Percentiles rank a stretch among this genome's conserved stretches.
Evolutionary conservation across 30 jellyfish, hydroid and myxozoan species (phyloP).

Genomic region (Turritopsis rubra): DNA sequence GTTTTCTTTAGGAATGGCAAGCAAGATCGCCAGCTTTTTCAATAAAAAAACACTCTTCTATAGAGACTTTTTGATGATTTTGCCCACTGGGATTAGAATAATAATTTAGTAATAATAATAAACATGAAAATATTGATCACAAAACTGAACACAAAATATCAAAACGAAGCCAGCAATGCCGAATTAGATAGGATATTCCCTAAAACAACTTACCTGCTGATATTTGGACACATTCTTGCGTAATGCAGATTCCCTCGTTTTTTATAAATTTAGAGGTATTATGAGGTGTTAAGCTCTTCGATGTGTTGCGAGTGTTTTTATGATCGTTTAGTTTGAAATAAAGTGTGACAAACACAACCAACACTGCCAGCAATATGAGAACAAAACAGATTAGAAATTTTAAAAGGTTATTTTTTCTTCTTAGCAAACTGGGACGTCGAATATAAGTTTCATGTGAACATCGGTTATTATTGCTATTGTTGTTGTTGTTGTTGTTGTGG

Average conservation of each 20-base stretch:
- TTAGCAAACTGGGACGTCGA: neutral
- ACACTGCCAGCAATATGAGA: neutral
- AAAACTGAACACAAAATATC: neutral
- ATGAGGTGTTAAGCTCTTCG: no score
- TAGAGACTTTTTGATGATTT: no score
- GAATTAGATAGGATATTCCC: neutral
- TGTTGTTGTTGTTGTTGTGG: neutral
- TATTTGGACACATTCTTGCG: slow-evolving; percentile 35
- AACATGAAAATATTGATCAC: no score
- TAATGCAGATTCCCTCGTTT: slow-evolving; percentile 11
- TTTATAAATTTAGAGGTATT: neutral
- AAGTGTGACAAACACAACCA: slow-evolving; percentile 2
- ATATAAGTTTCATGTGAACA: neutral
- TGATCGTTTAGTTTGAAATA: neutral
- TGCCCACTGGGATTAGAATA: no score
- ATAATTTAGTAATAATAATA: no score
- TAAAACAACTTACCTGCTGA: slow-evolving; percentile 28
- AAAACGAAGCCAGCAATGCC: neutral
- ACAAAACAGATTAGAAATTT: neutral
- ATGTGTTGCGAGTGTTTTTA: neutral
- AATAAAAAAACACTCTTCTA: no score
- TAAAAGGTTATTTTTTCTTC: neutral
- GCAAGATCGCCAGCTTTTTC: no score
- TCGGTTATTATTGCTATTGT: no score
- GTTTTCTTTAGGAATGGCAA: no score